Conservation (phyloP, 2,797 vertebrate genomes). For the Mycteria americana region DNA sequence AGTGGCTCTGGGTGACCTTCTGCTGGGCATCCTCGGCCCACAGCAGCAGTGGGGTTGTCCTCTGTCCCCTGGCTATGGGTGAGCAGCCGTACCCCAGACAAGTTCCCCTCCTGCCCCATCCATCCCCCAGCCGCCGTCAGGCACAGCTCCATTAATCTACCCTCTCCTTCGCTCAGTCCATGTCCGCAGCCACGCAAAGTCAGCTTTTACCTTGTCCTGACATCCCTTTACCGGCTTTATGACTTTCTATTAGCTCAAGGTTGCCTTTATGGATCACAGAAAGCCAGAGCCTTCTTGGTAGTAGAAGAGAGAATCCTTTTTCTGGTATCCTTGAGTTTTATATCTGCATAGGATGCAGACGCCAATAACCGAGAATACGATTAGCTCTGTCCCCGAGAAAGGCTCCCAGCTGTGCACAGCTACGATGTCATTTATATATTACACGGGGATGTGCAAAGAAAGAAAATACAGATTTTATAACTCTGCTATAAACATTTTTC, state of each 20-base stretch:
- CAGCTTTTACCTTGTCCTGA: not conserved
- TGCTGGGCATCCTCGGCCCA: not conserved
- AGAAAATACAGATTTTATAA: not conserved
- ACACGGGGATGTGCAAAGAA: not conserved
- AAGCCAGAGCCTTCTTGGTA: not conserved
- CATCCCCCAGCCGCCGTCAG: rapidly evolving
- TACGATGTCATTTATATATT: rapidly evolving
- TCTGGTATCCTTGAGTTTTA: not conserved
- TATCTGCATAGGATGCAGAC: not conserved
- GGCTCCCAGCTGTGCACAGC: not conserved
- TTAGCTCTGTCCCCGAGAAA: not conserved
- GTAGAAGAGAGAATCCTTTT: not conserved
- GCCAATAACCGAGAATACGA: not conserved
- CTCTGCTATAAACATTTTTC: not conserved
- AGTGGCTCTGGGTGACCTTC: not conserved
- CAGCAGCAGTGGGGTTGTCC: not conserved
- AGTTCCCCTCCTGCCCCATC: not conserved
- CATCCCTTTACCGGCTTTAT: not conserved
- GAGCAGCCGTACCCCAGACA: not conserved
- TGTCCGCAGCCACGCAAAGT: rapidly evolving
- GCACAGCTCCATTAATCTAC: not conserved
- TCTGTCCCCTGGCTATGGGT: not conserved
- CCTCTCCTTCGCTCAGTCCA: rapidly evolving
- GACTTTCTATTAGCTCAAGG: not conserved
- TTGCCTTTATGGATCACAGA: not conserved